Percentiles rank a stretch among this genome's conserved stretches.
phyloP scores from a whole-genome alignment of 53 echinoderm and acorn worm species.

The Patiria pectinifera region DNA sequence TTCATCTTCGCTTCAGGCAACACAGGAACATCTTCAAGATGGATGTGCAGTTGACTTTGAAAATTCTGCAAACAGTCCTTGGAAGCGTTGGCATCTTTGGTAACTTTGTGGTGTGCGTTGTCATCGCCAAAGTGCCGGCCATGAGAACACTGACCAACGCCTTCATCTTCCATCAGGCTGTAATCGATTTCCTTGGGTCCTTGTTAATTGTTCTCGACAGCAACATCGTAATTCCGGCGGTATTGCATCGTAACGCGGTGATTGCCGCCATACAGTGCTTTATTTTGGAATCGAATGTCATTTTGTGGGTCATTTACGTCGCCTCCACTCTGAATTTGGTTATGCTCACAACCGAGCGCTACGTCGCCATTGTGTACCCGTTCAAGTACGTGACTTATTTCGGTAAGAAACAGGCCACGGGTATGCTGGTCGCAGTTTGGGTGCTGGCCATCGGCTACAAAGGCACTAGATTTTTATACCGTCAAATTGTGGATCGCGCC shows the following conservation, averaged over 20 bases:
- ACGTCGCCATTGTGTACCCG: too few species aligned
- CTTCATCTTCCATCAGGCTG: constrained; percentile 69
- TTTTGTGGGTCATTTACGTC: constrained; percentile 40
- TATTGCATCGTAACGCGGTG: neutral
- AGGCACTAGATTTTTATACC: too few species aligned
- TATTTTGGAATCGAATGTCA: neutral
- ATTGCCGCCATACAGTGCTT: neutral
- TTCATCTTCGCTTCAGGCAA: too few species aligned
- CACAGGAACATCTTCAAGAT: too few species aligned
- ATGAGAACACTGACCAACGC: constrained; percentile 62
- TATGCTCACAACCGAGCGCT: constrained; percentile 11
- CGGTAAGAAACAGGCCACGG: neutral
- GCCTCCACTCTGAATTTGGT: constrained; percentile 72
- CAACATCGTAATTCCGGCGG: neutral
- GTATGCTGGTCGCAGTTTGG: constrained; percentile 4
- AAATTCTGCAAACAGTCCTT: neutral
- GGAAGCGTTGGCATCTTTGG: constrained; percentile 62
- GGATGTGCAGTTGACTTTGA: too few species aligned
- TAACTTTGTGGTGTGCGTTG: constrained; percentile 63
- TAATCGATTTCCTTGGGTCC: constrained; percentile 57
- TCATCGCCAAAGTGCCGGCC: constrained; percentile 53
- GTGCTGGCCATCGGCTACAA: neutral
- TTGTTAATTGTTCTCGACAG: constrained; percentile 39
- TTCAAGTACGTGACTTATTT: constrained; percentile 40
- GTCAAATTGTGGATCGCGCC: too few species aligned